A percentile compares a stretch with the other conserved stretches of the same genome.
Evolutionary conservation across 2,888 invertebrate genomes (phyloP).

Genomic region (Orgyia antiqua): DNA sequence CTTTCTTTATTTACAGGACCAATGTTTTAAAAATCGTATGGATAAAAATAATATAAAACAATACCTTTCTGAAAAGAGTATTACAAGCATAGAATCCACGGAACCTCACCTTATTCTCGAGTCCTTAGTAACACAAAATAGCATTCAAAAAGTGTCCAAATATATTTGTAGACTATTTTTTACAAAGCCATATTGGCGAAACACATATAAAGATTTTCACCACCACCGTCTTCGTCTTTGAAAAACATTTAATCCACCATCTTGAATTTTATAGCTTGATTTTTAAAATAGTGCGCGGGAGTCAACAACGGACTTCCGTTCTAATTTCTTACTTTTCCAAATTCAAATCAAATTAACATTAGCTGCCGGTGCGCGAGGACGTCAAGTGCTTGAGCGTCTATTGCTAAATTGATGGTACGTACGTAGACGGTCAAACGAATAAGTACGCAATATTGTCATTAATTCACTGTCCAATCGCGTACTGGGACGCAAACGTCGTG

Average conservation of each 20-base stretch:
- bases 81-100: slow-evolving; percentile 12
- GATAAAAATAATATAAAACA: not conserved
- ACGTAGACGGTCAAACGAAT: slow-evolving; percentile 60
- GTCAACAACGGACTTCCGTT: slow-evolving; percentile 10
- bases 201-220: slow-evolving; percentile 36
- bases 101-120: slow-evolving; percentile 48
- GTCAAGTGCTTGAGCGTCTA: slow-evolving; percentile 33
- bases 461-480: slow-evolving; percentile 65
- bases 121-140: slow-evolving; percentile 36
- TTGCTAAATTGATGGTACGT: slow-evolving; percentile 61
- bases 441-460: slow-evolving; percentile 62
- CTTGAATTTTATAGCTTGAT: slow-evolving; percentile 17
- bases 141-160: slow-evolving; percentile 34
- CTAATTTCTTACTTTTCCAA: slow-evolving; percentile 13
- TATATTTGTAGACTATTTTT: slow-evolving; percentile 25
- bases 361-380: slow-evolving; percentile 19
- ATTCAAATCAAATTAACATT: slow-evolving; percentile 27
- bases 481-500: slow-evolving; percentile 32
- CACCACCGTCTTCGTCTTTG: slow-evolving; percentile 44
- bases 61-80: slow-evolving; percentile 8
- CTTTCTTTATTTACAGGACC: too few species aligned
- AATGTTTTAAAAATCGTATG: too few species aligned
- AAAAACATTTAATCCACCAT: slow-evolving; percentile 59
- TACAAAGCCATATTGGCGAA: slow-evolving; percentile 70
- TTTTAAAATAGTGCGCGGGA: slow-evolving; percentile 6